These are phyloP conservation scores for Choristoneura rosaceana DNA, from an alignment of 2,888 invertebrate genomes.

Conservation along the genomic window DNA sequence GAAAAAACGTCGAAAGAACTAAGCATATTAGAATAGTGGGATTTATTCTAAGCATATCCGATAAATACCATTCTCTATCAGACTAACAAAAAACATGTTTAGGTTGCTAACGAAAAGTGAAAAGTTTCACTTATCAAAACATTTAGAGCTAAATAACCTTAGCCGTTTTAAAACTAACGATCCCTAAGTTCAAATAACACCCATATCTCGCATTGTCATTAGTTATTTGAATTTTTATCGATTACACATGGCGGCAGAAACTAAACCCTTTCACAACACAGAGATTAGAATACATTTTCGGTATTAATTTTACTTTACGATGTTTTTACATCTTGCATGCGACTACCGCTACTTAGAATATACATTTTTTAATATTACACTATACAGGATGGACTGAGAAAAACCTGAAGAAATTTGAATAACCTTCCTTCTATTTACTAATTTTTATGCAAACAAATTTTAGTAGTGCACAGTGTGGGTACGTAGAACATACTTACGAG, in stretches of 20 bases:
- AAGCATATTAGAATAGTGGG: slow-evolving; percentile 62
- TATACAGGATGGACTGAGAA: background rate
- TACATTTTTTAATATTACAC: no score
- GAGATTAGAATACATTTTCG: slow-evolving; percentile 54
- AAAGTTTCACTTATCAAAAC: background rate
- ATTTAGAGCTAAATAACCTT: background rate
- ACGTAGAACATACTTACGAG: no score
- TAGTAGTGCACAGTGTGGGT: background rate
- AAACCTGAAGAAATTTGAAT: background rate
- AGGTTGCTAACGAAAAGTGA: background rate
- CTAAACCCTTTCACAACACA: slow-evolving; percentile 49
- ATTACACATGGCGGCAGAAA: slow-evolving; percentile 64
- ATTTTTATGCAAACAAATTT: background rate
- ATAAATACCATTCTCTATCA: slow-evolving; percentile 52
- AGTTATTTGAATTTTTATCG: slow-evolving; percentile 62
- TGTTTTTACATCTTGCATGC: slow-evolving; percentile 71
- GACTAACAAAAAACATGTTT: slow-evolving; percentile 4
- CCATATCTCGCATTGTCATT: background rate
- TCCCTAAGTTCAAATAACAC: background rate
- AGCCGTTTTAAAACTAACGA: background rate
- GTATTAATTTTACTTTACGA: slow-evolving; percentile 61
- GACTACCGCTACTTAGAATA: slow-evolving; percentile 16
- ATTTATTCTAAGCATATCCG: slow-evolving; percentile 68
- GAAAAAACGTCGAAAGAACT: slow-evolving; percentile 72
- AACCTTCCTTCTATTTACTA: background rate